Evolutionary conservation across 2,113 vertebrate genomes (phyloP), one percentile per base, ranked within the genome.

Genomic region (Notarius lentiginosus): DNA sequence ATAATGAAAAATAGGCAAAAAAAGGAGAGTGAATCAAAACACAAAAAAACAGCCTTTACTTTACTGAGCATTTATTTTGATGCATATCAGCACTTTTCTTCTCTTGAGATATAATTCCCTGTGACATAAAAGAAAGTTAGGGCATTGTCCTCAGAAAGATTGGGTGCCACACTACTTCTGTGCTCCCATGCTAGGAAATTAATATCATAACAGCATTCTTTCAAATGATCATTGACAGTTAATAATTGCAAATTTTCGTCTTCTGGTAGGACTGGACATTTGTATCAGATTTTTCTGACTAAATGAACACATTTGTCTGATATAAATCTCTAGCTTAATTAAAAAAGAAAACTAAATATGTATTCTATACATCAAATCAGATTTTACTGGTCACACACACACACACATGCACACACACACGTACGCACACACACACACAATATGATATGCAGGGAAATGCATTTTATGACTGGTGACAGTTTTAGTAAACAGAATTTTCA

Each of bases 1-100:
- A 88, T 94, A 94, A 92, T 93, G 90, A 95, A 94, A 93, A 94
- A 92, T 90, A 91, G 91, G 87, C 87, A 89, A 91, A 86, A 92
- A 91, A 88, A 84, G 89, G 63, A 73, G 84, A 85, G 79, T 49
- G 88, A 92, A 90, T 90, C 88, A 89, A 84, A 65, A 55, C 68
- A 58, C 10, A 49, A 77, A 79, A 81, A 47, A 47, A 66, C 27
- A 81, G 18, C 27, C 18, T 56, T 79, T 65, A 34, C 20, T 27
- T 55, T 76, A n/a, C 9, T 63, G 51, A 70, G 49, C 4, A n/a
- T 68, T 68, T 70, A 82, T 75, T 75, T 79, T 89, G 58, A 58
- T 18, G 22, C 14, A 51, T 68, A 83, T 60, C 12, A 0, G 27
- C 30, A 56, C 60, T 87, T 87, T 86, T 87, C 77, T 85, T 89